These are phyloP conservation scores for Onychomys torridus DNA, from an alignment of 2,797 vertebrate genomes.

Conservation along the genomic window DNA sequence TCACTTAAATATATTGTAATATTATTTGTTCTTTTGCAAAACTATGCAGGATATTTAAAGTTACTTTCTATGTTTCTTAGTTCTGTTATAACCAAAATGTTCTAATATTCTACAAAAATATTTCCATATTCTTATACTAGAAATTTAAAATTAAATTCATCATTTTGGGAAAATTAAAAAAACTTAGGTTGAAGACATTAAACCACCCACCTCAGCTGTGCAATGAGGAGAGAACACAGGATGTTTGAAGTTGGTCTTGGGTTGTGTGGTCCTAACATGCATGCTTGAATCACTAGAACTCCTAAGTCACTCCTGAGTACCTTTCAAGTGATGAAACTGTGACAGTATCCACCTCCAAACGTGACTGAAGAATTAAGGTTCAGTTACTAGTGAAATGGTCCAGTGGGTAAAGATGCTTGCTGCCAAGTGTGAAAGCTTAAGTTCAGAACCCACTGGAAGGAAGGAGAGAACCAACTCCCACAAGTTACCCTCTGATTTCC, in stretches of 20 bases:
- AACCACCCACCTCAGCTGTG: no score
- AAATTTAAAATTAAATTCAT: neutral
- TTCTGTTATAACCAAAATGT: neutral
- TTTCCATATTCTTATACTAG: neutral
- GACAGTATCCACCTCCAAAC: neutral
- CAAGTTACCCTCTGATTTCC: neutral
- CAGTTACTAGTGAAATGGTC: neutral
- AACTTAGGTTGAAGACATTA: neutral
- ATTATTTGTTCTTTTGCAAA: neutral
- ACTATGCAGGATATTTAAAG: neutral
- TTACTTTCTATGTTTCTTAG: constrained; percentile 22
- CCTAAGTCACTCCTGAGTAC: neutral
- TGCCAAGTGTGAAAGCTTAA: neutral
- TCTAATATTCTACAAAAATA: neutral
- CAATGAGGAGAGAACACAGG: neutral
- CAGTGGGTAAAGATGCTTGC: neutral
- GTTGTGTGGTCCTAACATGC: neutral
- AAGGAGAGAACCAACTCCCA: neutral
- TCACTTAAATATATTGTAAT: neutral
- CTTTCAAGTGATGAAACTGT: neutral
- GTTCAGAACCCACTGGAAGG: no score
- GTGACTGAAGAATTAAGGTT: neutral
- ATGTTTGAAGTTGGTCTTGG: neutral
- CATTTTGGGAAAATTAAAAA: neutral
- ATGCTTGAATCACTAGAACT: neutral